A percentile compares a stretch with the other conserved stretches of the same genome.
phyloP scores from a whole-genome alignment of 1,140 invertebrate species.

The Trypoxylus dichotomus region DNA sequence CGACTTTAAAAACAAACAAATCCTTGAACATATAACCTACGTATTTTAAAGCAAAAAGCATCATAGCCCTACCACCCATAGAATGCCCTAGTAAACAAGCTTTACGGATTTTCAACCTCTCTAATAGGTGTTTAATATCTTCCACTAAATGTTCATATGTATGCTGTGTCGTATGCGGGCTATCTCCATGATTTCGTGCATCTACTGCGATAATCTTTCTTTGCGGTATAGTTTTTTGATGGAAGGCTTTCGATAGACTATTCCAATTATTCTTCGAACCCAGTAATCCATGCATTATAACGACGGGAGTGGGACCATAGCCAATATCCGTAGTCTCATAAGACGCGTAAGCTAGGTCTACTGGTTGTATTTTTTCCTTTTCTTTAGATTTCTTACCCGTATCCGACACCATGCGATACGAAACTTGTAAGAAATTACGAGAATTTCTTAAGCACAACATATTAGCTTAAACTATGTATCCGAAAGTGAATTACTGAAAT shows the following conservation, averaged over 20 bases:
- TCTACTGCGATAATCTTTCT: slow-evolving; percentile 79
- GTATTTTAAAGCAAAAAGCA: slow-evolving; percentile 72
- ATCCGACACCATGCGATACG: not conserved
- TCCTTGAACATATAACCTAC: slow-evolving; percentile 36
- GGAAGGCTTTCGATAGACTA: slow-evolving; percentile 72
- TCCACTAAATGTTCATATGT: slow-evolving; percentile 71
- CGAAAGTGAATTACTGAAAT: not conserved
- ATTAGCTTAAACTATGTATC: not conserved
- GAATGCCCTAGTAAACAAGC: slow-evolving; percentile 82
- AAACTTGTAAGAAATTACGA: not conserved
- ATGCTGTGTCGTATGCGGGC: slow-evolving; percentile 73
- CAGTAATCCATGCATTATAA: slow-evolving; percentile 85
- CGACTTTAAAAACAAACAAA: not conserved
- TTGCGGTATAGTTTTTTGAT: slow-evolving; percentile 59
- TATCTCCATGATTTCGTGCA: slow-evolving; percentile 90
- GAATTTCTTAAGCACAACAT: not conserved
- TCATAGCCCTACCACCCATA: slow-evolving; percentile 86
- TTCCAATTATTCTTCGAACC: slow-evolving; percentile 88
- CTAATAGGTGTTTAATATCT: slow-evolving; percentile 71
- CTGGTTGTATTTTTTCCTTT: not conserved
- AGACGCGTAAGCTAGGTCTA: slow-evolving; percentile 41
- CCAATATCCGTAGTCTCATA: slow-evolving; percentile 37
- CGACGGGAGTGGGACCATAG: slow-evolving; percentile 59
- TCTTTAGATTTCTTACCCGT: not conserved
- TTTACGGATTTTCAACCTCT: slow-evolving; percentile 63